phyloP scores from a whole-genome alignment of 2,888 invertebrate species.

The Cephonodes hylas region DNA sequence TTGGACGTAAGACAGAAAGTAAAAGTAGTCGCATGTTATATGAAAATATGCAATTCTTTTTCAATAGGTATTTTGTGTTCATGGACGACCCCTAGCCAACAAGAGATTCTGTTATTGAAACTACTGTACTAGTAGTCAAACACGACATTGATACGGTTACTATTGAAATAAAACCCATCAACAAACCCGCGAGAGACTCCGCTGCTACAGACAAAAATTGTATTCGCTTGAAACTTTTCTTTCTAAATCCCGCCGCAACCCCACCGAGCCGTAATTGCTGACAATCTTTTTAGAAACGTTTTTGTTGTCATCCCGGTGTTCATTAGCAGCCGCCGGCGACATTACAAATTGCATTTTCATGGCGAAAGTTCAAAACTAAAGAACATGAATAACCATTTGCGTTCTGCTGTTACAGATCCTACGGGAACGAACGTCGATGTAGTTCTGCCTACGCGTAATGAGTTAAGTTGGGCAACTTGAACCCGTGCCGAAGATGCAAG shows the following conservation, averaged over 20 bases:
- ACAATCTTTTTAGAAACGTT: neutral
- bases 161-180: no score
- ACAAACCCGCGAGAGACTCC: neutral
- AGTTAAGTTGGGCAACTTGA: neutral
- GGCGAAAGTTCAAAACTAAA: slow-evolving; percentile 7
- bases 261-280: neutral
- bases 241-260: neutral
- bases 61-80: no score
- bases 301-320: neutral
- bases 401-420: slow-evolving; percentile 6
- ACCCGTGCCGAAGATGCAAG: neutral
- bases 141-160: no score
- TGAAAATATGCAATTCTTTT: no score
- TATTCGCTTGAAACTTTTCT: neutral
- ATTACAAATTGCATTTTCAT: slow-evolving; percentile 11
- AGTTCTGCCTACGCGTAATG: slow-evolving; percentile 10
- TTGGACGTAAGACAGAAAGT: no score
- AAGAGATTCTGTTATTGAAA: no score
- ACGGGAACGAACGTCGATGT: slow-evolving; percentile 1
- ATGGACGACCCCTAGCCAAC: no score
- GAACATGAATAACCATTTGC: slow-evolving; percentile 11
- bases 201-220: neutral
- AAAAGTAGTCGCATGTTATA: no score
- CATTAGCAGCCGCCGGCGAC: slow-evolving; percentile 2
- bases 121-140: no score